These are phyloP conservation scores for Tricholaema leucomelas DNA, from an alignment of 2,113 vertebrate species.

Conservation along the genomic window DNA sequence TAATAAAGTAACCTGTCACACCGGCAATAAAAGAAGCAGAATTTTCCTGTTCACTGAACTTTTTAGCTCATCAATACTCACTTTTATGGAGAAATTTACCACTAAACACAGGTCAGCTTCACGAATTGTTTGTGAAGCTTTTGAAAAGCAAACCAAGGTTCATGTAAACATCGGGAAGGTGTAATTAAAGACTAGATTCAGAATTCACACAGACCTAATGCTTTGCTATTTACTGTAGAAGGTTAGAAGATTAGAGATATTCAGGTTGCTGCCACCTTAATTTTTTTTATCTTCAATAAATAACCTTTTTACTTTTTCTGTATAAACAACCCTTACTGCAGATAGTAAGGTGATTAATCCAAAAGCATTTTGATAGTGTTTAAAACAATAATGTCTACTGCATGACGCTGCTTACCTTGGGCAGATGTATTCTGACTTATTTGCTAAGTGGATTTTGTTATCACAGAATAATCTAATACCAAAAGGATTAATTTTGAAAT, in stretches of 20 bases:
- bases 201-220: constrained; percentile 10
- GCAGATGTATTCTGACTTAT: constrained; percentile 13
- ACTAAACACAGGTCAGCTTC: constrained; percentile 70
- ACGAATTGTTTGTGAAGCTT: constrained; percentile 69
- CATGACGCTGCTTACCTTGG: neutral
- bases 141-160: constrained; percentile 77
- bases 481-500: neutral
- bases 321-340: constrained; percentile 51
- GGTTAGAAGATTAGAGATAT: constrained; percentile 35
- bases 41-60: constrained; percentile 89
- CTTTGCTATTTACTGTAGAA: constrained; percentile 13
- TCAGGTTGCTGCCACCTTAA: neutral
- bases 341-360: constrained; percentile 54
- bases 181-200: constrained; percentile 64
- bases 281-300: constrained; percentile 14
- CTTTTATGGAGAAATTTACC: constrained; percentile 82
- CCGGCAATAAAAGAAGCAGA: constrained; percentile 84
- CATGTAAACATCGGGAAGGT: constrained; percentile 75
- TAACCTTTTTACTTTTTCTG: neutral
- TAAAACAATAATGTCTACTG: neutral
- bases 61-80: constrained; percentile 84
- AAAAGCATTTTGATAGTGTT: neutral
- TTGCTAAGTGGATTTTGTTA: constrained; percentile 13
- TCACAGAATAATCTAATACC: neutral
- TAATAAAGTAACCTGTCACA: constrained; percentile 90